phyloP scores from a whole-genome alignment of 2,113 vertebrate genomes.

The Brachypteracias leptosomus region DNA sequence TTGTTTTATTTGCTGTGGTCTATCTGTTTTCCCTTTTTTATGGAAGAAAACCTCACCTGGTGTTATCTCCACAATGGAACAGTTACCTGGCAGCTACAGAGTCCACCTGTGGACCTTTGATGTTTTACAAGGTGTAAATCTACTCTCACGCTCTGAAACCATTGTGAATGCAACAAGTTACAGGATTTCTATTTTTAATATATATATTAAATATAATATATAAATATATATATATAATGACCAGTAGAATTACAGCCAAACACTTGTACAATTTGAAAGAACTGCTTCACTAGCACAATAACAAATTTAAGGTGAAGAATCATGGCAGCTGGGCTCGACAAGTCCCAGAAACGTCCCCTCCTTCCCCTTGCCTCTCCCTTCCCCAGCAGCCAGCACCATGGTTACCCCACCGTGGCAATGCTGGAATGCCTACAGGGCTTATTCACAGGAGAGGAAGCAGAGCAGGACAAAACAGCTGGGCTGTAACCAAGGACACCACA shows the following conservation, averaged over 20 bases:
- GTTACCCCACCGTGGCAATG: slow-evolving; percentile 23
- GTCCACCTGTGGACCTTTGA: neutral
- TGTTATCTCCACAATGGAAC: neutral
- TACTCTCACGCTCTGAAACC: neutral
- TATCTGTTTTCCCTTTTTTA: neutral
- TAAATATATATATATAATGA: neutral
- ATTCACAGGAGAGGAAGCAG: slow-evolving; percentile 58
- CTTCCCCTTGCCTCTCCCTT: neutral
- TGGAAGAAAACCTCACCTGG: neutral
- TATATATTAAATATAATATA: too few species aligned
- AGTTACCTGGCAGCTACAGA: neutral
- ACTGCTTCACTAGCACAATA: neutral
- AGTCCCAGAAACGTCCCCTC: neutral
- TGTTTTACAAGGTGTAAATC: neutral
- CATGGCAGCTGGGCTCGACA: neutral
- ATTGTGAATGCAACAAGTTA: neutral
- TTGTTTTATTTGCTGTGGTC: neutral
- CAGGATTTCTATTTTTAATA: neutral
- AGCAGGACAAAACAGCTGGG: slow-evolving; percentile 64
- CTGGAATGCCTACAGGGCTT: slow-evolving; percentile 62
- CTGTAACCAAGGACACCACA: slow-evolving; percentile 57
- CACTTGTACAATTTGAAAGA: neutral
- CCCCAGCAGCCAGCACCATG: neutral
- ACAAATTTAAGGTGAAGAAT: neutral
- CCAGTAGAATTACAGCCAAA: neutral